Conservation (phyloP, 2,113 vertebrate species). For the Campylorhamphus procurvoides region DNA sequence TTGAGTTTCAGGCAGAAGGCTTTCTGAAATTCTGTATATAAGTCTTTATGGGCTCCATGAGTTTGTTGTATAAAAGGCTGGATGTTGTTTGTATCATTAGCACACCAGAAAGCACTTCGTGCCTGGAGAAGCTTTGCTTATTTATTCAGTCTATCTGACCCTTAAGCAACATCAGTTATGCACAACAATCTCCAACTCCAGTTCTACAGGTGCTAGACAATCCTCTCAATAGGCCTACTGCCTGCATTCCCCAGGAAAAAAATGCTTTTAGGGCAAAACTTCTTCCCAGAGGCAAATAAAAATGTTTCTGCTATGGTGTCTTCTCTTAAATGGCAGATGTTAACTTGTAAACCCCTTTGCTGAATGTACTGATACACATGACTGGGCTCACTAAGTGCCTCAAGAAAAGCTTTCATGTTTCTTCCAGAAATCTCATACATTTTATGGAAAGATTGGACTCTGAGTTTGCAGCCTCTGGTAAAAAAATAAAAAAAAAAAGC, state of each 20-base stretch:
- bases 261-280: background rate
- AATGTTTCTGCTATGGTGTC: background rate
- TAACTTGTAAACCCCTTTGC: background rate
- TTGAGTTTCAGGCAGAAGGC: background rate
- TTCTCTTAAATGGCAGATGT: background rate
- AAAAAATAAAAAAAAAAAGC: background rate
- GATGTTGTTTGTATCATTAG: background rate
- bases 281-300: background rate
- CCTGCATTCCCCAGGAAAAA: background rate
- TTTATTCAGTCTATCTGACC: background rate
- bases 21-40: background rate
- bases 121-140: background rate
- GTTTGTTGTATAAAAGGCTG: background rate
- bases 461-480: background rate
- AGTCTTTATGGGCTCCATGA: background rate
- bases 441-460: background rate
- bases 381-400: background rate
- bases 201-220: background rate
- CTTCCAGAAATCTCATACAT: background rate
- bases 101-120: background rate
- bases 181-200: background rate
- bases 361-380: background rate
- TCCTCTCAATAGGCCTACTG: background rate
- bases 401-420: background rate
- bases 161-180: background rate